Evolutionary conservation across 1,140 invertebrate genomes (phyloP).

Genomic region (Drosophila bipectinata): DNA sequence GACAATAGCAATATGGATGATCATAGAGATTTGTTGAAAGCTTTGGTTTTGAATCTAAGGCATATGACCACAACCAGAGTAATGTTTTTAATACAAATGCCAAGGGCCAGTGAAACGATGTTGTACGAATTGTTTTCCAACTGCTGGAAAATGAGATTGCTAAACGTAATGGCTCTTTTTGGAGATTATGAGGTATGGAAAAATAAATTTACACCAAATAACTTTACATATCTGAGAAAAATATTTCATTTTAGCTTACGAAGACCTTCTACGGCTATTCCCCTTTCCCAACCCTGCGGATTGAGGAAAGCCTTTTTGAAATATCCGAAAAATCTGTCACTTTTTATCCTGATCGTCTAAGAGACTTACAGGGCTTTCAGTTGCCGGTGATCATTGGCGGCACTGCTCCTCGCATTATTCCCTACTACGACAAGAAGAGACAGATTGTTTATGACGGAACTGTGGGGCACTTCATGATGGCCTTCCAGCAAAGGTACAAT

Average conservation of each 20-base stretch:
- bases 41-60: constrained; percentile 50
- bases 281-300: constrained; percentile 56
- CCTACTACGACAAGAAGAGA: constrained; percentile 47
- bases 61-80: constrained; percentile 63
- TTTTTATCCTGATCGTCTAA: constrained; percentile 58
- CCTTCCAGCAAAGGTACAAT: constrained; percentile 63
- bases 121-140: constrained; percentile 44
- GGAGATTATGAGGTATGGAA: constrained; percentile 48
- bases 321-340: too few relatives aligned
- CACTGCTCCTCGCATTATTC: constrained; percentile 57
- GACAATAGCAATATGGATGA: constrained; percentile 13
- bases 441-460: constrained; percentile 51
- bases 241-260: constrained; percentile 26
- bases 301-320: constrained; percentile 39
- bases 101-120: not conserved
- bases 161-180: constrained; percentile 65
- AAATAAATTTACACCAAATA: not conserved
- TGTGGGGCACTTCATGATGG: constrained; percentile 65
- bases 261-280: constrained; percentile 55
- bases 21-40: constrained; percentile 39
- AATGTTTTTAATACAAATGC: constrained; percentile 52
- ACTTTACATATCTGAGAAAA: not conserved
- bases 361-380: constrained; percentile 47
- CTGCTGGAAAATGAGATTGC: constrained; percentile 62
- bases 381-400: constrained; percentile 62